These are phyloP conservation scores for Nemotelus nigrinus DNA, from an alignment of 2,888 invertebrate genomes.

Conservation along the genomic window DNA sequence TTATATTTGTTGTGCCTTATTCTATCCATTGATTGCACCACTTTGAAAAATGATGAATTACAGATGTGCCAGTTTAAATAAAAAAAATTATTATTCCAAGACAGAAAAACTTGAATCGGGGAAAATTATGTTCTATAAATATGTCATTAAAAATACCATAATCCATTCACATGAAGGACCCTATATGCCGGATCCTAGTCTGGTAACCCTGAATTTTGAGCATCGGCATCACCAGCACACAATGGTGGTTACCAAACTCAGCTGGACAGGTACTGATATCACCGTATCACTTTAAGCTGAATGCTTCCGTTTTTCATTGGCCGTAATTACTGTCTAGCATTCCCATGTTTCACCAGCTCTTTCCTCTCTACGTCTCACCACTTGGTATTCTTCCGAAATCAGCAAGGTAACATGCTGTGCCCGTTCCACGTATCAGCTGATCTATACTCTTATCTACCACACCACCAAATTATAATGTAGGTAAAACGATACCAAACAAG, in stretches of 20 bases:
- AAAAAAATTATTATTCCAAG: too few species aligned
- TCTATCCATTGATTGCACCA: too few species aligned
- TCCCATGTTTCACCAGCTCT: background rate
- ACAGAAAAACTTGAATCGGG: too few species aligned
- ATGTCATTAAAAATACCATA: background rate
- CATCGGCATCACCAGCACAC: too few species aligned
- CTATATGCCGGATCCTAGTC: background rate
- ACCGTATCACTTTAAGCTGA: background rate
- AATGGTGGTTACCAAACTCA: background rate
- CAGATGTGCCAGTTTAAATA: too few species aligned
- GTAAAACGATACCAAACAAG: background rate
- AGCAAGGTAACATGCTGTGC: background rate
- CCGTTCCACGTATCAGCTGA: background rate
- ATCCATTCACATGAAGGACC: background rate
- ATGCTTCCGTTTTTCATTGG: background rate
- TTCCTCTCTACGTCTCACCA: background rate
- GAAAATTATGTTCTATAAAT: background rate
- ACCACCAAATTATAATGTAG: background rate
- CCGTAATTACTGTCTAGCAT: background rate
- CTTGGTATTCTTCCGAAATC: background rate
- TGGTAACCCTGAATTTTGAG: background rate
- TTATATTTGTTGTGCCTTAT: too few species aligned
- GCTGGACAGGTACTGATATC: background rate
- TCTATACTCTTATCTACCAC: background rate
- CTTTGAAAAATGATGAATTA: too few species aligned